phyloP scores from a whole-genome alignment of 2,888 invertebrate genomes.

The Drosophila subsilvestris region DNA sequence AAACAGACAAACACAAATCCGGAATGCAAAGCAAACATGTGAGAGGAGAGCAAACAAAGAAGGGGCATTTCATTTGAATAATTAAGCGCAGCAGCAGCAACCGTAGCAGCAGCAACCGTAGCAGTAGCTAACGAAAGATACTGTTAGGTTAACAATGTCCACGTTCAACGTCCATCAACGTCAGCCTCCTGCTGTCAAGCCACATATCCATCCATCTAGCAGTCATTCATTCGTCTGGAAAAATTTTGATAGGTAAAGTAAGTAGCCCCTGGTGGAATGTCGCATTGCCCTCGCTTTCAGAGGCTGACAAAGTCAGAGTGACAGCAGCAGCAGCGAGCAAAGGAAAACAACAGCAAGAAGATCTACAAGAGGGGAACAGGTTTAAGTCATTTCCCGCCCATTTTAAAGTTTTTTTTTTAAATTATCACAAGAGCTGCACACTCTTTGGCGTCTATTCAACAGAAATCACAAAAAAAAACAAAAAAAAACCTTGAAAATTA shows the following conservation, averaged over 20 bases:
- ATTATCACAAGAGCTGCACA: too few relatives aligned
- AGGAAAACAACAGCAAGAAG: neutral
- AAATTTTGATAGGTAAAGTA: neutral
- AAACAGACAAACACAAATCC: conserved; percentile 44
- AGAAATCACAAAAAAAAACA: too few relatives aligned
- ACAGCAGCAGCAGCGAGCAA: too few relatives aligned
- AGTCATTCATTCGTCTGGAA: neutral
- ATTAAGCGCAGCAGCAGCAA: conserved; percentile 49
- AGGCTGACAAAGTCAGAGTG: too few relatives aligned
- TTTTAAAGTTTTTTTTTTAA: neutral
- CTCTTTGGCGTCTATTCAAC: too few relatives aligned
- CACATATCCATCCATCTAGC: neutral
- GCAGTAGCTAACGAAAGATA: neutral
- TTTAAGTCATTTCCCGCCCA: too few relatives aligned
- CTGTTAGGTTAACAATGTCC: conserved; percentile 20
- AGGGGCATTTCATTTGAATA: conserved; percentile 60
- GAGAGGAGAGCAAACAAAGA: conserved; percentile 28
- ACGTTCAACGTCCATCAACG: conserved; percentile 26
- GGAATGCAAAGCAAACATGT: conserved; percentile 44
- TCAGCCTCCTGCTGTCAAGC: neutral
- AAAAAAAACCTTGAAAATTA: neutral
- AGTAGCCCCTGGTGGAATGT: neutral
- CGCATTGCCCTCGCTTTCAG: neutral
- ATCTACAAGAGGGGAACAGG: neutral
- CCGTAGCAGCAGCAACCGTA: neutral